Conservation (phyloP, 2,888 invertebrate species). For the Plebejus anna region DNA sequence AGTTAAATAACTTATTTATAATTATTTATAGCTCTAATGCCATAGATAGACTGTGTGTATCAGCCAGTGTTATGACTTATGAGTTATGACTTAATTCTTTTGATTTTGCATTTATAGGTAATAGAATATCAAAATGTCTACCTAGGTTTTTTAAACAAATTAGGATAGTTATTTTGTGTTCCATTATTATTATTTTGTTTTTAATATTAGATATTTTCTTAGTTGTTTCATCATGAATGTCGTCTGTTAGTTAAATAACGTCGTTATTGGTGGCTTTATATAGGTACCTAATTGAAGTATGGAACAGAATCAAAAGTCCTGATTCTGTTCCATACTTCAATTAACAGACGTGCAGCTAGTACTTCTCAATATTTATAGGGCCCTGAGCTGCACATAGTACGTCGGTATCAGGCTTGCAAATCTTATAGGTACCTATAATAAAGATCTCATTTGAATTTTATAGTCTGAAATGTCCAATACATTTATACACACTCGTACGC, state of each 20-base stretch:
- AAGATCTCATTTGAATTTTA: slow-evolving; percentile 26
- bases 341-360: not conserved
- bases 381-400: not conserved
- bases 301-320: too few species aligned
- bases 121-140: not conserved
- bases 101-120: not conserved
- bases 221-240: not conserved
- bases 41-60: not conserved
- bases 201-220: too few species aligned
- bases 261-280: too few species aligned
- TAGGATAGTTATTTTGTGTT: too few species aligned
- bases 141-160: too few species aligned
- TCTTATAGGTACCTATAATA: slow-evolving; percentile 9
- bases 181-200: too few species aligned
- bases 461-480: slow-evolving; percentile 31
- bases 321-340: not conserved
- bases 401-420: not conserved
- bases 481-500: slow-evolving; percentile 30
- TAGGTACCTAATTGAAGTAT: too few species aligned
- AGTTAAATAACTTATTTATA: not conserved
- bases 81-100: not conserved
- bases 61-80: not conserved
- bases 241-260: too few species aligned
- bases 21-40: slow-evolving; percentile 2
- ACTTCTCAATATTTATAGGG: not conserved